phyloP scores from a whole-genome alignment of 1,140 invertebrate species.

The Ganaspis sp. region DNA sequence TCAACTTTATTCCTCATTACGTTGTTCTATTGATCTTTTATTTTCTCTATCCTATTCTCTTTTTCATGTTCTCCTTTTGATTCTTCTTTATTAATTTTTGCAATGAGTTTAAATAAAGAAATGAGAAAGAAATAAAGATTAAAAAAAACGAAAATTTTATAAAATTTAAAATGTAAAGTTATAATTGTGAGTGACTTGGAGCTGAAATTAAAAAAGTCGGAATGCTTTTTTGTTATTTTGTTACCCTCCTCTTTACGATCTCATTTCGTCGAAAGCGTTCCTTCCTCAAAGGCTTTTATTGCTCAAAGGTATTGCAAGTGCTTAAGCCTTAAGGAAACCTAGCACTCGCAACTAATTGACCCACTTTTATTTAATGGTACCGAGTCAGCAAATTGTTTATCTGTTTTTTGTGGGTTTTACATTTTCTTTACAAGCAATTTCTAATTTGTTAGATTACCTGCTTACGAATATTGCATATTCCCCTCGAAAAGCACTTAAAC shows the following conservation, averaged over 20 bases:
- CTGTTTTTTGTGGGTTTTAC: neutral
- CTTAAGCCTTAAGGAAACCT: constrained; percentile 13
- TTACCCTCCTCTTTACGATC: constrained; percentile 16
- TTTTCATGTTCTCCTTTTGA: no score
- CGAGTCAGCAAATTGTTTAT: constrained; percentile 24
- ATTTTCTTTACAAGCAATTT: constrained; percentile 10
- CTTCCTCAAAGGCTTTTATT: constrained; percentile 5
- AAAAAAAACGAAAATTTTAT: no score
- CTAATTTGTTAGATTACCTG: constrained; percentile 5
- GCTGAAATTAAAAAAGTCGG: neutral
- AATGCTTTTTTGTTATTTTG: neutral
- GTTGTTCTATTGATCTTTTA: no score
- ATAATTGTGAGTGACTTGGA: no score
- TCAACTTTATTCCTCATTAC: no score
- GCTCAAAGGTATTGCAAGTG: constrained; percentile 20
- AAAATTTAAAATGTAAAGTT: no score
- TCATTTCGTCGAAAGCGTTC: constrained; percentile 17
- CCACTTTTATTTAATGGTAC: constrained; percentile 19
- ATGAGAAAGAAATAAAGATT: no score
- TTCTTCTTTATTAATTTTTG: no score
- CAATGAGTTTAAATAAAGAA: no score
- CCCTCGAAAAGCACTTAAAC: neutral
- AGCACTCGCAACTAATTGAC: constrained; percentile 10
- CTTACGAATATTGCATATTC: neutral
- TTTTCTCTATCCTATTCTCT: no score